A percentile compares a stretch with the other conserved stretches of the same genome.
Conservation (phyloP, 1,140 invertebrate genomes). For the Fopius arisanus region DNA sequence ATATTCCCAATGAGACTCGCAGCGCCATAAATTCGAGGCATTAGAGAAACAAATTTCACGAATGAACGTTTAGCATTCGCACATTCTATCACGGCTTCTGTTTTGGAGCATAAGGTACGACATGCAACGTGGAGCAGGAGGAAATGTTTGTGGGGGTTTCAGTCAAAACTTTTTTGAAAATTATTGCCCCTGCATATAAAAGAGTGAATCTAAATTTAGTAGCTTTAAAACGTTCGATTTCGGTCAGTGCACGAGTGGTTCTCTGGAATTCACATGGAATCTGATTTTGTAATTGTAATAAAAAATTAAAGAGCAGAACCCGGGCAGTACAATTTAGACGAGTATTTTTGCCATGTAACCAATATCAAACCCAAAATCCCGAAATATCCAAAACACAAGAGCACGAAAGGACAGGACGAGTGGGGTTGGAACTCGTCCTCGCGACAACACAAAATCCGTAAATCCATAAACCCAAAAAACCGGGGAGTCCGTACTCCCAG, state of each 20-base stretch:
- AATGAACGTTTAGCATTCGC: not conserved
- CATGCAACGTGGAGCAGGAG: slow-evolving; percentile 4
- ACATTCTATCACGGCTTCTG: not conserved
- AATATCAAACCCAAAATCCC: too few relatives aligned
- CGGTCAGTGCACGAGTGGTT: not conserved
- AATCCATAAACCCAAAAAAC: too few relatives aligned
- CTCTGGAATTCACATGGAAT: slow-evolving; percentile 15
- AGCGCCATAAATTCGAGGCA: not conserved
- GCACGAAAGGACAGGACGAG: too few relatives aligned
- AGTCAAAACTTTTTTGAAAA: slow-evolving; percentile 14
- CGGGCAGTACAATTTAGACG: not conserved
- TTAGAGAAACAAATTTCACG: not conserved
- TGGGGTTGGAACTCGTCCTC: too few relatives aligned
- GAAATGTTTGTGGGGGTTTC: slow-evolving; percentile 8
- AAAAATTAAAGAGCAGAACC: too few relatives aligned
- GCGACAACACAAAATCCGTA: too few relatives aligned
- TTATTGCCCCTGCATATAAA: not conserved
- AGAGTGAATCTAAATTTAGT: slow-evolving; percentile 6
- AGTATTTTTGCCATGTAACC: slow-evolving; percentile 22
- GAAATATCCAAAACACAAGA: too few relatives aligned
- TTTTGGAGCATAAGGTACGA: not conserved
- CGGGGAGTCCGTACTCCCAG: too few relatives aligned
- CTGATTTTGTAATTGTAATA: too few relatives aligned
- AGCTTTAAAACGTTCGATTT: slow-evolving; percentile 15
- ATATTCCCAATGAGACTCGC: not conserved